Conservation (phyloP, 2,113 vertebrate species). For the Nerophis lumbriciformis region DNA sequence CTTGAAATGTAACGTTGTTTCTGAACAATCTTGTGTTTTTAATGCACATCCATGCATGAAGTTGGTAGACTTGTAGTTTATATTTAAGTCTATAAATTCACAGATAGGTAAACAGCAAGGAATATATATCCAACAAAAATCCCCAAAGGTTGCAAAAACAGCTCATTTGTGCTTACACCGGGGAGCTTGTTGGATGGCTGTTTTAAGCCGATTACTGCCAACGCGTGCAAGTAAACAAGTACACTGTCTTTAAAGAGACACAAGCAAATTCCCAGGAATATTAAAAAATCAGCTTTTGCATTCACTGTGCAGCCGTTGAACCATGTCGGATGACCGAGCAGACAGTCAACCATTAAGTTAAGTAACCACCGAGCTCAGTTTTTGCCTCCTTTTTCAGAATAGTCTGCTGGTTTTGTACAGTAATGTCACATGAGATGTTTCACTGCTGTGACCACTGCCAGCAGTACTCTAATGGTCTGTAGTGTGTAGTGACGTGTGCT, state of each 20-base stretch:
- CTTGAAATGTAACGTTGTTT: too few species aligned
- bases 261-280: not conserved
- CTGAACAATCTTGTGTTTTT: too few species aligned
- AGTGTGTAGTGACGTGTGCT: not conserved
- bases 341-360: constrained; percentile 10
- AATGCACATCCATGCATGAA: too few species aligned
- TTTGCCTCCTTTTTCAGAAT: constrained; percentile 20
- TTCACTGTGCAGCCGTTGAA: constrained; percentile 13
- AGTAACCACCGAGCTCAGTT: constrained; percentile 12
- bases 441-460: constrained; percentile 19
- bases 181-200: constrained; percentile 1
- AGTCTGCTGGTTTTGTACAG: constrained; percentile 26
- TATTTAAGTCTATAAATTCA: too few species aligned
- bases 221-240: not conserved
- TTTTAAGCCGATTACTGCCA: constrained; percentile 6
- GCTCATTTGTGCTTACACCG: not conserved
- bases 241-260: not conserved
- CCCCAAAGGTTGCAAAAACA: not conserved
- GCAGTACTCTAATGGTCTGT: not conserved
- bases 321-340: not conserved
- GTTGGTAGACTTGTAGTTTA: too few species aligned
- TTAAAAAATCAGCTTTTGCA: constrained; percentile 6
- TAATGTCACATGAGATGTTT: constrained; percentile 24
- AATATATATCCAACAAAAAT: not conserved
- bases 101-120: not conserved